These are phyloP conservation scores for Trachelus stipa DNA, from an alignment of 2,888 invertebrate genomes.

Conservation along the genomic window DNA sequence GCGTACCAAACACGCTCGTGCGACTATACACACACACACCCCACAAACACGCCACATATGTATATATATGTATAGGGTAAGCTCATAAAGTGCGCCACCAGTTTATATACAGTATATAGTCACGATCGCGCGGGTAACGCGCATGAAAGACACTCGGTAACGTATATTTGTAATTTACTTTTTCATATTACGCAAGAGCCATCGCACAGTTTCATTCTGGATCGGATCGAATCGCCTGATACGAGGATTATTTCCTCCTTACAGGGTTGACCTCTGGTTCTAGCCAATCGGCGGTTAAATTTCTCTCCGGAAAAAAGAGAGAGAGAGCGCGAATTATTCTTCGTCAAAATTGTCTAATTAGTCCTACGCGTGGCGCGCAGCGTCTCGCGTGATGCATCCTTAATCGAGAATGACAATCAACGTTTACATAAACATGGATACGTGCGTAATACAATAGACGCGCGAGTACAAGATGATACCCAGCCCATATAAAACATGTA, in stretches of 20 bases:
- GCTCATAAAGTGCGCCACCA: background rate
- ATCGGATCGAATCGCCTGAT: too few species aligned
- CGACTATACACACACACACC: background rate
- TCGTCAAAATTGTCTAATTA: background rate
- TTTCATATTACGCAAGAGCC: too few species aligned
- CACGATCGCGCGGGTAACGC: background rate
- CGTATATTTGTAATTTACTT: background rate
- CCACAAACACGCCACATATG: background rate
- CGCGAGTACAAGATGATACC: background rate
- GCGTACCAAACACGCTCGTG: background rate
- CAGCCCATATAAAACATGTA: background rate
- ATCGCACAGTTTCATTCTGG: too few species aligned
- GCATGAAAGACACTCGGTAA: conserved; percentile 18
- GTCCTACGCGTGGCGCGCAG: background rate
- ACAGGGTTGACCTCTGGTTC: background rate
- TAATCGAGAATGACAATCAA: background rate
- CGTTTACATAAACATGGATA: background rate
- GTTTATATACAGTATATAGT: background rate
- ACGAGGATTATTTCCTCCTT: background rate
- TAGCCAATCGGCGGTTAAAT: background rate
- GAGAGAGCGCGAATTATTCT: background rate
- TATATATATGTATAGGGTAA: background rate
- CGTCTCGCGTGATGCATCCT: background rate
- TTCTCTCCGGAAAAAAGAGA: background rate
- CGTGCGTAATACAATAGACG: background rate